Evolutionary conservation across 2,113 vertebrate genomes (phyloP), one percentile per base, ranked within the genome.

Genomic region (Chamaea fasciata): DNA sequence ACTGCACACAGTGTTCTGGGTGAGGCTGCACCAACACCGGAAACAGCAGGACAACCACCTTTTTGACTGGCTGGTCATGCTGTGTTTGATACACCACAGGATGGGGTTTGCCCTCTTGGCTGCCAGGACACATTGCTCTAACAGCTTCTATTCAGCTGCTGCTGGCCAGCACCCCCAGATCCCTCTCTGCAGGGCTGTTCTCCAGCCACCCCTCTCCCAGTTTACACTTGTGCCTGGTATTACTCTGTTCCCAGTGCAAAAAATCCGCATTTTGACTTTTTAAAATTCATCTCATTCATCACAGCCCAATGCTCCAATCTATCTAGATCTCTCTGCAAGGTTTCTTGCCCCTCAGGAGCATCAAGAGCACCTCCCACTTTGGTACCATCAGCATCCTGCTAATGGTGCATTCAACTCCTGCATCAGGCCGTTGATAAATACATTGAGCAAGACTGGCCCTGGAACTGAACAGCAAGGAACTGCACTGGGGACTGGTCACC

Each of bases 21-120:
- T 0, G 1, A 85, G 53, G 49, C 13, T 0, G 0, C 33, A 50
- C 4, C 44, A 70, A 23, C 2, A 5, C 22, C 9, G n/a, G 41
- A 37, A 20, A 33, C 31, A 60, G 22, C 0, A 7, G 56, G 33
- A 83, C 26, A 39, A 55, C 17, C 13, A 15, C 35, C 11, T 52
- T 35, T 59, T 30, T 55, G 46, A 41, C 24, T 0, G 2, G 8
- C 42, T 62, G 37, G 21, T 62, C 37, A 35, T 27, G 9, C 60
- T 55, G 37, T 68, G 35, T 33, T 64, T 37, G 67, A 60, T 41
- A 49, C 3, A 41, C 19, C 10, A 23, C 6, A 50, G 33, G n/a
- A 59, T 50, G 63, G 1, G 1, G 20, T n/a, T 71, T 81, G 31
- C 11, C 35, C 22, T 89, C 50, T 44, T 14, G 28, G 28, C 14